Base-by-base conservation (phyloP, 2,888 invertebrate genomes). In the Ceraclea dissimilis region DNA sequence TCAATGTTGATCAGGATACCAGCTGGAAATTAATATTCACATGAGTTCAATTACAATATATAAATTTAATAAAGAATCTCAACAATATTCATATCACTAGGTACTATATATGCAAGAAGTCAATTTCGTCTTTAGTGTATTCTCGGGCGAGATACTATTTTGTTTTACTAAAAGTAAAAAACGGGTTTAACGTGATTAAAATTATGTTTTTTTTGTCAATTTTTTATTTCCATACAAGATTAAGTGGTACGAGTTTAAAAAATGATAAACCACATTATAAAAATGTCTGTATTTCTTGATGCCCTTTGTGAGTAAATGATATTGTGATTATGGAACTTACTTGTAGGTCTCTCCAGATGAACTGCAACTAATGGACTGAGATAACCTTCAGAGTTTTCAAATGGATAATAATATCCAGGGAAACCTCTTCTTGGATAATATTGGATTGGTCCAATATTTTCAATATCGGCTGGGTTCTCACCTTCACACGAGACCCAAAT, bases 401-500 rank as follows among this genome's bases (percentile, higher is more conserved):
- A 94, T 0, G 94, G 94, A 76, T 90, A 94, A 74, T 88, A 94
- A 69, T 88, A 92, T 1, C 90, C 90, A 0, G 92, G 91, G 69
- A 93, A 92, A 53, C 93, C 93, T 65, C 84, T 81, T 65, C 84
- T 79, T 0, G 93, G 93, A 63, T 84, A 77, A 75, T 94, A 94
- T 60, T 82, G 78, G 60, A 96, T 79, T 2, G 86, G 84, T 0
- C 95, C 96, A 62, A 96, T 82, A 71, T 93, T 91, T 72, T 97
- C 96, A 58, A 86, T 79, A 74, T 96, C 96, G 1, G 90, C 89
- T 0, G 93, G 89, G 72, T 90, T 92, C 79, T 95, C 95, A 49
- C 97, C 97, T 66, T 90, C 86, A 70, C 97, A 98, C 5, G 91
- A 88, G 13, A 97, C 84, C 88, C 94, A 95, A 63, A 96, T 83